Conservation (phyloP, 2,888 invertebrate species). For the Leistus spinibarbis region DNA sequence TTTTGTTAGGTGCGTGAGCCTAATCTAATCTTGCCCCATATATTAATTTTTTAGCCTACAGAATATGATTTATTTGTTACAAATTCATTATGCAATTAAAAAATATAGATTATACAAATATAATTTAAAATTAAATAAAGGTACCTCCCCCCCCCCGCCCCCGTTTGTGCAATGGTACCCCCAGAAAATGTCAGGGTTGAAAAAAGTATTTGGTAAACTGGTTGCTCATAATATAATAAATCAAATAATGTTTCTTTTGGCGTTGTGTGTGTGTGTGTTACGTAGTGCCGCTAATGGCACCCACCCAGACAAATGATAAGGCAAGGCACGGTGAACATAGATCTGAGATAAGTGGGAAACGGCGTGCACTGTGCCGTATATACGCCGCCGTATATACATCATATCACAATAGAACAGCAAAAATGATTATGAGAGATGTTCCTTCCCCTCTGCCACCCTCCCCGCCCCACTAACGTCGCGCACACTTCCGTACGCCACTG, state of each 20-base stretch:
- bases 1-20: too few species aligned
- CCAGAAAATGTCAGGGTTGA: too few species aligned
- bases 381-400: conserved; percentile 50
- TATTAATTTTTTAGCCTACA: too few species aligned
- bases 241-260: neutral
- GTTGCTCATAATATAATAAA: neutral
- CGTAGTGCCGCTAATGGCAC: conserved; percentile 26
- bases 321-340: conserved; percentile 1
- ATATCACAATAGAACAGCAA: conserved; percentile 57
- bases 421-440: conserved; percentile 58
- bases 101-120: too few species aligned
- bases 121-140: too few species aligned
- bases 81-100: too few species aligned
- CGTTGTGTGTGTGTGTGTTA: conserved; percentile 12
- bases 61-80: too few species aligned
- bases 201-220: too few species aligned
- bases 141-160: too few species aligned
- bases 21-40: too few species aligned
- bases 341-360: conserved; percentile 14
- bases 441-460: conserved; percentile 49
- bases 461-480: neutral
- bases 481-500: neutral
- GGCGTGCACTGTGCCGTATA: neutral
- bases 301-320: conserved; percentile 37
- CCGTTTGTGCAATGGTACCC: too few species aligned